Percentiles rank a stretch among this genome's conserved stretches.
phyloP scores from a whole-genome alignment of 23 tunicate genomes.

The Ascidia mentula region DNA sequence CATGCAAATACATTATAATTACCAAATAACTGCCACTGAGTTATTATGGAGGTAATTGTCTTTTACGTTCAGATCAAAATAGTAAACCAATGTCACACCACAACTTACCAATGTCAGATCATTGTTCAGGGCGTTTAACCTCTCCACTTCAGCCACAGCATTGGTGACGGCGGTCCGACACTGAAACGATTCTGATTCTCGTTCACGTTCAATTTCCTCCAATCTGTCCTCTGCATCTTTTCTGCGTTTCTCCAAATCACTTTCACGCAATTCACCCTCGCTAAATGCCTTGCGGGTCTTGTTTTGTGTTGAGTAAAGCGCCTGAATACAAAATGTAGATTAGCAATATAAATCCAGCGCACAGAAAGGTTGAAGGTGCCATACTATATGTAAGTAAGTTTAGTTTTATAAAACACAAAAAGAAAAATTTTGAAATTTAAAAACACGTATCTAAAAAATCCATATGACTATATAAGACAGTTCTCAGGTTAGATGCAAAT shows the following conservation, averaged over 20 bases:
- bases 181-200: conserved; percentile 65
- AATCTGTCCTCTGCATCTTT: conserved; percentile 65
- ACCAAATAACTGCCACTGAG: too few species aligned
- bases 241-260: conserved; percentile 47
- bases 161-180: conserved; percentile 54
- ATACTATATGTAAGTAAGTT: too few species aligned
- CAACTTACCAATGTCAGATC: conserved; percentile 44
- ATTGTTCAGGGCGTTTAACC: conserved; percentile 48
- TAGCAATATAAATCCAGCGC: too few species aligned
- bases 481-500: too few species aligned
- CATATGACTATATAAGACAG: too few species aligned
- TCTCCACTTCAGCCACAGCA: conserved; percentile 58
- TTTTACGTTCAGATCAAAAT: too few species aligned
- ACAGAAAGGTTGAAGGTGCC: too few species aligned
- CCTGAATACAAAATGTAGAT: conserved; percentile 57
- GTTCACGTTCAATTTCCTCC: conserved; percentile 34
- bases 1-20: too few species aligned
- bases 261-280: conserved; percentile 84
- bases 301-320: conserved; percentile 57
- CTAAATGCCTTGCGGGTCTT: conserved; percentile 69
- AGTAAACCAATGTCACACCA: not conserved
- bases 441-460: too few species aligned
- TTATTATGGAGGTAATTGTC: too few species aligned
- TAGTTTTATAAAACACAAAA: too few species aligned
- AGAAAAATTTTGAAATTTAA: too few species aligned